Evolutionary conservation across 1,140 invertebrate genomes (phyloP).

Genomic region (Zeugodacus cucurbitae): DNA sequence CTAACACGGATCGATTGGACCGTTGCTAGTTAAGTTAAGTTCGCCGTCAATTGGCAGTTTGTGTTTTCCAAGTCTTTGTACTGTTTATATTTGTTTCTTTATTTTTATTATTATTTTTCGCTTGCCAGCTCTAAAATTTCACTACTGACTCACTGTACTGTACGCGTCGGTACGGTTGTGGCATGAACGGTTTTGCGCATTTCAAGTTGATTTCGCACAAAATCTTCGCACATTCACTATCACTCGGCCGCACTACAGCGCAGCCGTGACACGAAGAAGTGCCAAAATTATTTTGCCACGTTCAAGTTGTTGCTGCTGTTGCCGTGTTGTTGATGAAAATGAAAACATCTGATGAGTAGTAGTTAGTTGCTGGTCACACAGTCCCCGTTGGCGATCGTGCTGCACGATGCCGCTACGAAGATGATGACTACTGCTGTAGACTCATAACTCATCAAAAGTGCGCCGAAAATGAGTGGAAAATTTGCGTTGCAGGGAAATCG

Average conservation of each 20-base stretch:
- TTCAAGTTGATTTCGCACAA: conserved; percentile 4
- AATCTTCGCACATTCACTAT: not conserved
- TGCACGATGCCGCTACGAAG: not conserved
- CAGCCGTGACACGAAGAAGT: conserved; percentile 8
- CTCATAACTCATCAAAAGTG: not conserved
- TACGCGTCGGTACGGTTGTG: not conserved
- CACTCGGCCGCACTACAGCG: not conserved
- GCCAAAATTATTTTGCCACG: conserved; percentile 5
- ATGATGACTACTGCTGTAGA: not conserved
- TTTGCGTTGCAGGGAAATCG: not conserved
- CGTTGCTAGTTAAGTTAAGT: not conserved
- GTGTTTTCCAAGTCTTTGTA: not conserved
- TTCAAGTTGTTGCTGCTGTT: not conserved
- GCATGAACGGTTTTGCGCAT: not conserved
- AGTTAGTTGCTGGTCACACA: not conserved
- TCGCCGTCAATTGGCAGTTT: not conserved
- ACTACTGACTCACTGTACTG: conserved; percentile 30
- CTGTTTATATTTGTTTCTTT: not conserved
- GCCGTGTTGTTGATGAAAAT: not conserved
- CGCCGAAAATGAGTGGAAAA: not conserved
- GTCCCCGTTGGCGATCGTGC: not conserved
- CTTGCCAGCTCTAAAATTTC: conserved; percentile 27
- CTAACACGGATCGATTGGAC: not conserved
- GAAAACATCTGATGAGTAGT: not conserved
- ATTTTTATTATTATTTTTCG: not conserved